These are phyloP conservation scores for Iselma pallidipennis DNA, from an alignment of 2,888 invertebrate genomes.

Conservation along the genomic window DNA sequence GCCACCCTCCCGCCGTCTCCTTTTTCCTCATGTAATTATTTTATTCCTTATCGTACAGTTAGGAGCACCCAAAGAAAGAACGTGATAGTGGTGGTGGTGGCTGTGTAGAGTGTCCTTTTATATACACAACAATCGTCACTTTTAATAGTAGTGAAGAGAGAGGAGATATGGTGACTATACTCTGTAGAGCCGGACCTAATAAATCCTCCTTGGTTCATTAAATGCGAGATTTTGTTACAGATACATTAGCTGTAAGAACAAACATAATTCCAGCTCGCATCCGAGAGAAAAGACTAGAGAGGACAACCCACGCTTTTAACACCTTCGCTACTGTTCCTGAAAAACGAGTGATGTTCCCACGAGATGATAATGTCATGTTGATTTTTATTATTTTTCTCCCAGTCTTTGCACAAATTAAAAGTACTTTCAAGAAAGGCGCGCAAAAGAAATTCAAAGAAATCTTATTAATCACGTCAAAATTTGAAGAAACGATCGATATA, in stretches of 20 bases:
- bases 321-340: conserved; percentile 48
- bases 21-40: conserved; percentile 42
- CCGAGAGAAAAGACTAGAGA: conserved; percentile 17
- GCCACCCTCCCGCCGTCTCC: conserved; percentile 28
- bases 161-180: not conserved
- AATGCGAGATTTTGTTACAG: conserved; percentile 52
- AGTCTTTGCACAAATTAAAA: not conserved
- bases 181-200: conserved; percentile 32
- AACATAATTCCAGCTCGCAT: conserved; percentile 50
- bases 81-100: not conserved
- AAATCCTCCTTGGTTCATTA: conserved; percentile 49
- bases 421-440: not conserved
- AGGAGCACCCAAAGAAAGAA: conserved; percentile 10
- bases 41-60: conserved; percentile 38
- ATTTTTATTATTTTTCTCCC: not conserved
- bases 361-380: not conserved
- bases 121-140: not conserved
- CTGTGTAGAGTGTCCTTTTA: not conserved
- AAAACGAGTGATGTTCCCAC: conserved; percentile 36
- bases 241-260: conserved; percentile 53
- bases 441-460: too few relatives aligned
- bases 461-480: too few relatives aligned
- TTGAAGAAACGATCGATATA: not conserved
- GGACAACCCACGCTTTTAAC: conserved; percentile 50
- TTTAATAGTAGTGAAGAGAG: not conserved